Percentiles rank a stretch among this genome's conserved stretches.
phyloP scores from a whole-genome alignment of 1,140 invertebrate genomes.

The Meloidogyne floridensis region DNA sequence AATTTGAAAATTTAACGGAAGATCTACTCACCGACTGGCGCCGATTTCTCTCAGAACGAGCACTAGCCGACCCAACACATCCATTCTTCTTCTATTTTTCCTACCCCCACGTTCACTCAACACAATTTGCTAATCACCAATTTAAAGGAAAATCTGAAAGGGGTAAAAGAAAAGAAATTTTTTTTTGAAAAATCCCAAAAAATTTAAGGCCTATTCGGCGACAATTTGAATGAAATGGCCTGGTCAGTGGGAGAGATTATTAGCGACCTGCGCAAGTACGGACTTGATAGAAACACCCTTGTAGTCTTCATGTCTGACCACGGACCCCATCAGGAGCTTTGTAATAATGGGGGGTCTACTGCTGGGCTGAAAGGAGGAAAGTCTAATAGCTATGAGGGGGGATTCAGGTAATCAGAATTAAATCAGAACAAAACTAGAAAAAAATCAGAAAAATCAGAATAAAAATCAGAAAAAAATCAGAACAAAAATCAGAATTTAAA shows the following conservation, averaged over 20 bases:
- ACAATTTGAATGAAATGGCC: conserved; percentile 63
- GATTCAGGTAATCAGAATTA: conserved; percentile 42
- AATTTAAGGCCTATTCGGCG: conserved; percentile 40
- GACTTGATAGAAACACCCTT: conserved; percentile 36
- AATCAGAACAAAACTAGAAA: too few species aligned
- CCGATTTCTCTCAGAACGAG: conserved; percentile 49
- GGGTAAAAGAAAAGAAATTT: conserved; percentile 31
- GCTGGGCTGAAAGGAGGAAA: conserved; percentile 63
- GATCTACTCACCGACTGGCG: conserved; percentile 65
- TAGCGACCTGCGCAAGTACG: conserved; percentile 42
- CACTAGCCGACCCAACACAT: conserved; percentile 3
- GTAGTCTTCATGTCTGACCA: conserved; percentile 65
- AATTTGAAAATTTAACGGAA: conserved; percentile 59
- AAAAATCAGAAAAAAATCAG: too few species aligned
- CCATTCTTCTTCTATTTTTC: conserved; percentile 67
- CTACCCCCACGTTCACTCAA: conserved; percentile 64
- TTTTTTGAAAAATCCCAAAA: neutral
- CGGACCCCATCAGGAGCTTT: conserved; percentile 64
- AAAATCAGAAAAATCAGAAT: too few species aligned
- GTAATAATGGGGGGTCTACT: conserved; percentile 63
- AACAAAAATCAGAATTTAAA: too few species aligned
- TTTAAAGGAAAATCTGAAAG: conserved; percentile 54
- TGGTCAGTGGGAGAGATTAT: conserved; percentile 65
- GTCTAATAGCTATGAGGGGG: conserved; percentile 63
- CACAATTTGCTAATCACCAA: conserved; percentile 59